Evolutionary conservation across 2,113 vertebrate species (phyloP), one percentile per base, ranked within the genome.

Genomic region (Penelope pileata): DNA sequence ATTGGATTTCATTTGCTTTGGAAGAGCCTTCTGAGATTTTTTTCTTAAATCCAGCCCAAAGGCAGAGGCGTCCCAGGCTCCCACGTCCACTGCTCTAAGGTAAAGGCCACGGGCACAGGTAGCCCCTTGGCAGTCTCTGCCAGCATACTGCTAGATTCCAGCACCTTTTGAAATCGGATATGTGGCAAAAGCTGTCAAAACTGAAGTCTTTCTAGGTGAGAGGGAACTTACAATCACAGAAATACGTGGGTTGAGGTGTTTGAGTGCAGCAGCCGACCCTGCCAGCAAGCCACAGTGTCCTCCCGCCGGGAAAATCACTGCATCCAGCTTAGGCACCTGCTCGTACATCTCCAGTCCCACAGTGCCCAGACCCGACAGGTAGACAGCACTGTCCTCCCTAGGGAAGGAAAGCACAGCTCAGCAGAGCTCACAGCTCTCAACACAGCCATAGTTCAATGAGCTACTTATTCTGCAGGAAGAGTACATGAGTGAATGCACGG

Each of bases 291-390:
- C 98, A 30, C 98, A 98, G 93, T 98, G 98, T 53, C 98, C 98
- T 38, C 98, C 98, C 32, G 98, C 98, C 38, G 99, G 98, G 79
- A 99, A 96, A 73, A 99, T 97, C 89, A 99, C 98, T 0, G 98
- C 98, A 0, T 99, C 98, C 96, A 99, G 93, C 92, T 98, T 98
- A 91, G 98, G 97, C 86, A 99, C 98, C 95, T 99, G 99, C 77
- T 99, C 98, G 3, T 98, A 98, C 74, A 99, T 97, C 96, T 99
- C 99, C 97, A 99, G 97, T 34, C 98, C 99, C 90, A 99, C 97
- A 1, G 99, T 99, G 2, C 99, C 99, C 96, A 99, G 96, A 15
- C 99, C 99, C 1, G 99, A 98, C 94, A 99, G 96, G 91, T 99
- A 99, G 10, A 94, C 94, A 60, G 97, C 94, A 79, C 97, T 98